Conservation (phyloP, 2,797 vertebrate species). For the Syngnathus rostellatus region DNA sequence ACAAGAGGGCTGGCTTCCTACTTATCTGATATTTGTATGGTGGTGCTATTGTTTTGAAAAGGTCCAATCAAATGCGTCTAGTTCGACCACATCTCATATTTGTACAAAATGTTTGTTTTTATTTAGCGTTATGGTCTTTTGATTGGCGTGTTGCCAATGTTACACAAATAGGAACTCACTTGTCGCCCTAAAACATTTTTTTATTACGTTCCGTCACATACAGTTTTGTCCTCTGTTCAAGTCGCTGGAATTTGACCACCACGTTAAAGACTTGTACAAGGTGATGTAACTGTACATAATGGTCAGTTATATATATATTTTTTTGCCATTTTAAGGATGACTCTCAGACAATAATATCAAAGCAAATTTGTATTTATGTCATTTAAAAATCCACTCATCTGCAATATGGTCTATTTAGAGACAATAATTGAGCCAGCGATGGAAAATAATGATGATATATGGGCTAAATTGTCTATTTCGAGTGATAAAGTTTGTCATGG, state of each 20-base stretch:
- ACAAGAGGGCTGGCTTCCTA: neutral
- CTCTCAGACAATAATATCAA: neutral
- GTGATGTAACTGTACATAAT: neutral
- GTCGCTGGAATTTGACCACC: neutral
- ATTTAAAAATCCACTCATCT: neutral
- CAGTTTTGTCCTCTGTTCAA: neutral
- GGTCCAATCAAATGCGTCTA: too few relatives aligned
- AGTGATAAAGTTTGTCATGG: neutral
- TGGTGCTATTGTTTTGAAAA: too few relatives aligned
- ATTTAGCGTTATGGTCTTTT: neutral
- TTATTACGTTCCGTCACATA: neutral
- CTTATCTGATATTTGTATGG: too few relatives aligned
- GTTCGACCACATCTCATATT: neutral
- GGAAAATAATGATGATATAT: neutral
- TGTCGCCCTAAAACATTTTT: neutral
- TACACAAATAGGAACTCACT: neutral
- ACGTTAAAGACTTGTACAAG: neutral
- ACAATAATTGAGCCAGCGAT: neutral
- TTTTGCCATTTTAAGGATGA: neutral
- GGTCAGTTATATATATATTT: neutral
- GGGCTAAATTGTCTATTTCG: neutral
- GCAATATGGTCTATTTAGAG: neutral
- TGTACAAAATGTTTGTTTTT: neutral
- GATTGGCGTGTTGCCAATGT: neutral
- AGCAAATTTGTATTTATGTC: neutral